Evolutionary conservation across 2,113 vertebrate genomes (phyloP), one percentile per base, ranked within the genome.

Genomic region (Galemys pyrenaicus): DNA sequence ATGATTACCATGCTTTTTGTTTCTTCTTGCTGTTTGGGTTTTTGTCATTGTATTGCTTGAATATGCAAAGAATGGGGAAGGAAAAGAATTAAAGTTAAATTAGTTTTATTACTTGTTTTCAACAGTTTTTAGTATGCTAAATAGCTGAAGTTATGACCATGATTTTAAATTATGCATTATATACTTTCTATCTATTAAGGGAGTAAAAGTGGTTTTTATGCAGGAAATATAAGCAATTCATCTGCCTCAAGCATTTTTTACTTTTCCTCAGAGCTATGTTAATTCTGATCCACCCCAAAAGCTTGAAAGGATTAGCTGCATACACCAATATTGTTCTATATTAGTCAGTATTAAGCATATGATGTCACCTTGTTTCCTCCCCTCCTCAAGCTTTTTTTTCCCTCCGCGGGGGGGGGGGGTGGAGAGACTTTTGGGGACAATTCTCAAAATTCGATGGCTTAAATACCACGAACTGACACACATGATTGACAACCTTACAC

Each of bases 281-380:
- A 91, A 96, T 94, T 91, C 75, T 94, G 60, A 94, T 83, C 93
- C 87, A 75, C 87, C 94, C 84, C 75, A 95, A 92, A 95, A 96
- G 93, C 87, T 87, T 96, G 95, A 94, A 79, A 95, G 70, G 96
- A 95, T 96, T 96, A 95, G 87, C 95, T 94, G 95, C 92, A 97
- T 56, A 93, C 91, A 95, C 93, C 96, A 95, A 96, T 89, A 96
- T 91, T 89, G 89, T 95, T 97, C 94, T 96, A 95, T 95, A 91
- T 91, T 96, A 96, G 94, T 95, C 94, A 93, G 94, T 95, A 96
- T 96, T 95, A 96, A 94, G 93, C 56, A 44, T 91, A 97, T 96
- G 96, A 97, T 96, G 96, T 97, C 96, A 97, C 95, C 94, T 95
- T 95, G 91, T 83, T 96, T 84, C 46, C 41, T 95, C 46, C 54